Evolutionary conservation across 2,888 invertebrate species (phyloP).

Genomic region (Leucania comma): DNA sequence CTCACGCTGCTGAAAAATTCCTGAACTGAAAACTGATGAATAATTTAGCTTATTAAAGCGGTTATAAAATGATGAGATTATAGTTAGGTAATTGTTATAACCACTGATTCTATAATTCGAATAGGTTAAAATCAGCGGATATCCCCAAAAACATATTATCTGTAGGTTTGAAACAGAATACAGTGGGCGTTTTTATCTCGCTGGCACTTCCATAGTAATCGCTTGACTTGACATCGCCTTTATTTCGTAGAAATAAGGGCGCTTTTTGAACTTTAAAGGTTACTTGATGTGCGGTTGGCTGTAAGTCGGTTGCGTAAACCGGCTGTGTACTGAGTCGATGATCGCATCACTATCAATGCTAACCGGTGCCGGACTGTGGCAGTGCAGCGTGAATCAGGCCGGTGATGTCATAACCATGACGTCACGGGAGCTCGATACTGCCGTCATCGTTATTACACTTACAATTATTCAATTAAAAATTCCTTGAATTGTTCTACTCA

Average conservation of each 20-base stretch:
- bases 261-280: conserved; percentile 1
- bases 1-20: not conserved
- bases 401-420: conserved; percentile 76
- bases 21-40: not conserved
- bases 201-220: not conserved
- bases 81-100: not conserved
- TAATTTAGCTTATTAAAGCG: not conserved
- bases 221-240: not conserved
- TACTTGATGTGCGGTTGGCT: conserved; percentile 63
- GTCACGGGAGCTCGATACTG: conserved; percentile 64
- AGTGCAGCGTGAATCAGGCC: conserved; percentile 67
- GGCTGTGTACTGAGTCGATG: conserved; percentile 64
- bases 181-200: conserved; percentile 53
- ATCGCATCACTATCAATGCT: conserved; percentile 62
- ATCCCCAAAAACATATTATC: conserved; percentile 17
- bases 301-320: conserved; percentile 71
- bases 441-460: conserved; percentile 60
- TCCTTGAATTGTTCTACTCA: conserved; percentile 33
- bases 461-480: conserved; percentile 45
- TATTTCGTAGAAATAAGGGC: conserved; percentile 14
- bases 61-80: not conserved
- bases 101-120: conserved; percentile 16
- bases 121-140: conserved; percentile 4
- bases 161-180: conserved; percentile 9
- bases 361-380: conserved; percentile 46